These are phyloP conservation scores for Vulpes vulpes DNA, from an alignment of 2,113 vertebrate species.

Conservation along the genomic window DNA sequence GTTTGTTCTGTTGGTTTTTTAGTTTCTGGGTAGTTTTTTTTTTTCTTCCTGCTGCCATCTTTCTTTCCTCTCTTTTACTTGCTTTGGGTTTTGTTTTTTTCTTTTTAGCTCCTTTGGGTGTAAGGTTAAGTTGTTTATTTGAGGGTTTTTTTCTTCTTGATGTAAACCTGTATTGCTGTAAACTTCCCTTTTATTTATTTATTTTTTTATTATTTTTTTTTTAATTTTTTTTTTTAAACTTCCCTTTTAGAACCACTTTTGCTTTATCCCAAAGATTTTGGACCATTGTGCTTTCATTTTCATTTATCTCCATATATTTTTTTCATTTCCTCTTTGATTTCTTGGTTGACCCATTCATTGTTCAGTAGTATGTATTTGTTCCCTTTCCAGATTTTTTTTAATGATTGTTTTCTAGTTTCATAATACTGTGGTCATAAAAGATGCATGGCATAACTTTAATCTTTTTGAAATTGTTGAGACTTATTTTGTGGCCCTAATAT, in stretches of 20 bases:
- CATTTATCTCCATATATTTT: background rate
- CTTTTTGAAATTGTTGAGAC: background rate
- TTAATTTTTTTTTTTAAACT: too few species aligned
- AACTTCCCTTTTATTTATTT: background rate
- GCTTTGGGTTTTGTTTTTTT: background rate
- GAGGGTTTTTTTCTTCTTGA: background rate
- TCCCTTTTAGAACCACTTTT: background rate
- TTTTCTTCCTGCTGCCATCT: background rate
- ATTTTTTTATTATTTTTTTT: too few species aligned
- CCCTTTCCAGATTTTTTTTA: background rate
- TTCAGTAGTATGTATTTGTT: background rate
- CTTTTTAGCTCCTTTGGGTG: background rate
- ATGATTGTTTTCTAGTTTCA: background rate
- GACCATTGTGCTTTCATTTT: background rate
- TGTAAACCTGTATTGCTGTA: background rate
- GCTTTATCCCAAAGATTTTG: background rate
- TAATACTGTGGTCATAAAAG: background rate
- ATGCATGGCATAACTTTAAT: background rate
- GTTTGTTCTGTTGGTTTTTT: background rate
- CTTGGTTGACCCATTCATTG: background rate
- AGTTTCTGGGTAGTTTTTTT: too few species aligned
- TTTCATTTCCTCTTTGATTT: background rate
- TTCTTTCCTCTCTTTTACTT: background rate
- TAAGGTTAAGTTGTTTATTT: background rate
- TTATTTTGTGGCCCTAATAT: background rate